Percentiles rank a stretch among this genome's conserved stretches.
phyloP scores from a whole-genome alignment of 2,113 vertebrate species.

The Trematomus loennbergii region DNA sequence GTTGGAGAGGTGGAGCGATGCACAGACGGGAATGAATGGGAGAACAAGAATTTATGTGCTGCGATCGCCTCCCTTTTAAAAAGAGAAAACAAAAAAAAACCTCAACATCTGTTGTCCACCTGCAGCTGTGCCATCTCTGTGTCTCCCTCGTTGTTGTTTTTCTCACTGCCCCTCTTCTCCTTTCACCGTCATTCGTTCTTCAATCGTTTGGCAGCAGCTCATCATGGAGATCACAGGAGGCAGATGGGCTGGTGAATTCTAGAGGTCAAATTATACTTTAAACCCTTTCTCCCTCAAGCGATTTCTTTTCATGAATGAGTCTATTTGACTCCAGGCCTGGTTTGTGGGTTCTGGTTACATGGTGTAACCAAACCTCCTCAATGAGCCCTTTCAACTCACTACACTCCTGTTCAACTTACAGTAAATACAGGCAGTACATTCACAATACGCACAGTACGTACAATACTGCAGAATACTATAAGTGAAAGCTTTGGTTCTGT shows the following conservation, averaged over 20 bases:
- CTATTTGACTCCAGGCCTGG: constrained; percentile 49
- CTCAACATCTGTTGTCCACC: constrained; percentile 79
- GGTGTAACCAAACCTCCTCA: constrained; percentile 65
- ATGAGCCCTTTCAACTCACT: constrained; percentile 56
- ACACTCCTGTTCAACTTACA: constrained; percentile 8
- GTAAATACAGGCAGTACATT: background rate
- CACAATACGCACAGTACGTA: background rate
- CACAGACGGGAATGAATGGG: constrained; percentile 60
- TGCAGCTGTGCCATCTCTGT: constrained; percentile 73
- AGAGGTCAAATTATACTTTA: constrained; percentile 68
- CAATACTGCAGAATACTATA: background rate
- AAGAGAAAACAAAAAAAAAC: constrained; percentile 13
- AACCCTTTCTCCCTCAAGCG: constrained; percentile 43
- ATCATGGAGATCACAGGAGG: constrained; percentile 57
- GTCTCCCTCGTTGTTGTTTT: background rate
- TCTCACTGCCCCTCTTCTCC: constrained; percentile 16
- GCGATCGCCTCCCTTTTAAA: constrained; percentile 36
- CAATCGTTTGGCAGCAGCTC: constrained; percentile 52
- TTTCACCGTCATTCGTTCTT: constrained; percentile 38
- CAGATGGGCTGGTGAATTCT: constrained; percentile 70
- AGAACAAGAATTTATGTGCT: constrained; percentile 55
- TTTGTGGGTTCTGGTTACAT: constrained; percentile 60
- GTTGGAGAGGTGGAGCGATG: constrained; percentile 54
- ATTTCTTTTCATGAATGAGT: constrained; percentile 70
- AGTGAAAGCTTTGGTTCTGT: background rate